Conservation (phyloP, 2,888 invertebrate species). For the Stenurella melanura region DNA sequence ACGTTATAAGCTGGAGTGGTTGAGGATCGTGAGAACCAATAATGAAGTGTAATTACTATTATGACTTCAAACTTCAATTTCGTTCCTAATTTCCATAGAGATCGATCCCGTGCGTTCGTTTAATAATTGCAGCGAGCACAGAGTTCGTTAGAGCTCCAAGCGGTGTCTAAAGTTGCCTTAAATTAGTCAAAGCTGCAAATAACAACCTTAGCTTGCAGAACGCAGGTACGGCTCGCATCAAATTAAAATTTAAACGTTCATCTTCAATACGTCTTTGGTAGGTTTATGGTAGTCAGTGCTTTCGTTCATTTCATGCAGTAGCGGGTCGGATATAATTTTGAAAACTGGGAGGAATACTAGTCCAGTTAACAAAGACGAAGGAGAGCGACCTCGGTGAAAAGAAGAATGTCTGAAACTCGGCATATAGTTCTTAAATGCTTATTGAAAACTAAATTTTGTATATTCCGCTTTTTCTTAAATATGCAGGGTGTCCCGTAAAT, state of each 20-base stretch:
- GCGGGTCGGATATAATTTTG: neutral
- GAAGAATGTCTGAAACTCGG: too few species aligned
- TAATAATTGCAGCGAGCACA: constrained; percentile 45
- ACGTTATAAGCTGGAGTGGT: constrained; percentile 36
- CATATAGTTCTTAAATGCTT: too few species aligned
- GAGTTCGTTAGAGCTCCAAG: constrained; percentile 37
- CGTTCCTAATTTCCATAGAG: constrained; percentile 63
- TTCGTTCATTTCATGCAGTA: neutral
- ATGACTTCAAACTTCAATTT: constrained; percentile 63
- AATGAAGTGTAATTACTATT: constrained; percentile 64
- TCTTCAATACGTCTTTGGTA: neutral
- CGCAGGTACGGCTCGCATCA: neutral
- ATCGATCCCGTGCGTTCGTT: constrained; percentile 63
- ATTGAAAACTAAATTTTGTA: too few species aligned
- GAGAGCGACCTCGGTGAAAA: too few species aligned
- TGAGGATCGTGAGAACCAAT: constrained; percentile 64
- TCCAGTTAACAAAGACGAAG: too few species aligned
- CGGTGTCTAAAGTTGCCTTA: constrained; percentile 38
- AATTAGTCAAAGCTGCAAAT: constrained; percentile 42
- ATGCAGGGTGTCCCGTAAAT: too few species aligned
- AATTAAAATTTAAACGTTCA: constrained; percentile 25
- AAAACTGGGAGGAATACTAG: too few species aligned
- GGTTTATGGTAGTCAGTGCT: neutral
- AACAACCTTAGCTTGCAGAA: constrained; percentile 13
- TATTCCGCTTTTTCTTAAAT: too few species aligned